Base-by-base conservation (phyloP, 2,113 vertebrate genomes). In the Psophia crepitans region DNA sequence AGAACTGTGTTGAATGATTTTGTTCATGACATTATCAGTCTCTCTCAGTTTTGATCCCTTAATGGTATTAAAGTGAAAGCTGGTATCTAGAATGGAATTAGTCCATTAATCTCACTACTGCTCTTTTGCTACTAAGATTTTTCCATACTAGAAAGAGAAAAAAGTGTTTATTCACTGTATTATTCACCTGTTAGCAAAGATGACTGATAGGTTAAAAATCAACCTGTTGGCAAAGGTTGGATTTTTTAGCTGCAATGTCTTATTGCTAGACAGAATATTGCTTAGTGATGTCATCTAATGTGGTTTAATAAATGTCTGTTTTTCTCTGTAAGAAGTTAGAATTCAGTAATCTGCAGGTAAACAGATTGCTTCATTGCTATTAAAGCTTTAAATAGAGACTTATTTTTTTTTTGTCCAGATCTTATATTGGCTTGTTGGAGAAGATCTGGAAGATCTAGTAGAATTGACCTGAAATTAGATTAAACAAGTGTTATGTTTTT, bases 1-100 rank as follows among this genome's bases (percentile, higher is more conserved):
- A 60, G 44, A 84, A 69, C 27, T 71, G 4, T 27, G 6, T 80
- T 66, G 68, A 44, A 39, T 92, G 15, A 63, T 90, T 96, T 95
- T 86, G 58, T 93, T 53, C 14, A 5, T 90, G 37, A 53, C 9
- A 41, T 86, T 82, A 73, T 39, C 84, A 76, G 30, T 82, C 73
- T 84, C 51, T 90, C 61, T 93, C 63, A 58, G 14, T 91, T 91
- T 49, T 96, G 71, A 93, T 96, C 80, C 49, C 30, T 85, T 97
- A 94, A 96, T 91, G 30, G 30, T 66, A 93, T 95, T 89, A 94
- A 94, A 96, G 87, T 64, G 69, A 82, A 92, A 95, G 93, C 96
- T 86, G 41, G 12, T 89, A 69, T 93, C 77, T 95, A 37, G 56
- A 91, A 65, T 54, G 54, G 95, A 87, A 74, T 96, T 84, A 94